A percentile compares a stretch with the other conserved stretches of the same genome.
These are phyloP conservation scores for Allophyes oxyacanthae DNA, from an alignment of 2,888 invertebrate species.

Conservation along the genomic window DNA sequence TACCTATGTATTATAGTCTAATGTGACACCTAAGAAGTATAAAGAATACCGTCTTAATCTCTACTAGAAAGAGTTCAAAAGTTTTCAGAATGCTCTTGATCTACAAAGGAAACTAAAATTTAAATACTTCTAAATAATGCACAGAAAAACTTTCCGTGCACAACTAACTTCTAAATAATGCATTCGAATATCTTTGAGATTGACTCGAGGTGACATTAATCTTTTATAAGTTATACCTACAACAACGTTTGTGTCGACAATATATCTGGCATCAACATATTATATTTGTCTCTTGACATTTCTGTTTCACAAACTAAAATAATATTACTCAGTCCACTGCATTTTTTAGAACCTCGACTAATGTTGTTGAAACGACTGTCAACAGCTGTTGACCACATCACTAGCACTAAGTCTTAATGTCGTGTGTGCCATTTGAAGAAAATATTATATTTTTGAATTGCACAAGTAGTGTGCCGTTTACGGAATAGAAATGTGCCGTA, in stretches of 20 bases:
- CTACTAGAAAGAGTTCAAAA: too few species aligned
- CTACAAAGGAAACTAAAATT: slow-evolving; percentile 27
- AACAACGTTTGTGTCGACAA: slow-evolving; percentile 12
- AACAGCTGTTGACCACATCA: too few species aligned
- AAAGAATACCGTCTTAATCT: too few species aligned
- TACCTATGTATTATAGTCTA: too few species aligned
- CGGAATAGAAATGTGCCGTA: too few species aligned
- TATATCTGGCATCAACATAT: background rate
- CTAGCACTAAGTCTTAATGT: too few species aligned
- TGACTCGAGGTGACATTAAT: slow-evolving; percentile 23
- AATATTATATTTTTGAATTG: too few species aligned
- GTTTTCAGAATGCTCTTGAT: background rate
- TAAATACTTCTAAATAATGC: slow-evolving; percentile 35
- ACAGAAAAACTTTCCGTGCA: slow-evolving; percentile 14
- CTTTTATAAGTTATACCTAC: slow-evolving; percentile 19
- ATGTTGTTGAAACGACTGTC: slow-evolving; percentile 17
- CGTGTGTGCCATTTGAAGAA: too few species aligned
- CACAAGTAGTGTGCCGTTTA: too few species aligned
- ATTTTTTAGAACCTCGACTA: slow-evolving; percentile 6
- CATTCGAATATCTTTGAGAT: slow-evolving; percentile 39
- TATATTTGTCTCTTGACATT: slow-evolving; percentile 5
- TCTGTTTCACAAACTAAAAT: background rate
- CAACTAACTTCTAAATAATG: slow-evolving; percentile 42
- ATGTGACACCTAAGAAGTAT: too few species aligned
- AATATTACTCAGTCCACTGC: background rate